Evolutionary conservation across 2,113 vertebrate species (phyloP), one percentile per base, ranked within the genome.

Genomic region (Cariama cristata): DNA sequence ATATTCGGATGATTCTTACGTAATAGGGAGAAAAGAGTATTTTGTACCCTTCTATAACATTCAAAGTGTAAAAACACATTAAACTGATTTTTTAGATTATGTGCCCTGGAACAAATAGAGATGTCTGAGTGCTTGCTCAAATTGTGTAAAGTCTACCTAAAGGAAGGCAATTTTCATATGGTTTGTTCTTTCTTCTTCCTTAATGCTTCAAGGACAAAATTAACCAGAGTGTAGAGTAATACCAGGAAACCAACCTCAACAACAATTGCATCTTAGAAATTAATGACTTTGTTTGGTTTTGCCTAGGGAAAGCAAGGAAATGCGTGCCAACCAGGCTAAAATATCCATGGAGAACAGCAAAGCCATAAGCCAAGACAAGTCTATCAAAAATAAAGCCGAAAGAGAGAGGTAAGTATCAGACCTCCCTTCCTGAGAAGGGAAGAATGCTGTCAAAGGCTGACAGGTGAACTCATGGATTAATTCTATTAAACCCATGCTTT

Each of bases 341-440:
- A 98, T 99, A 89, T 99, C 99, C 69, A 99, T 99, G 99, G 99
- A 99, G 96, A 99, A 99, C 97, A 99, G 99, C 98, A 99, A 99
- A 99, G 99, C 99, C 96, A 99, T 99, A 98, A 99, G 99, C 97
- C 99, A 99, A 96, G 99, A 99, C 97, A 99, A 99, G 97, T 98
- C 98, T 88, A 99, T 99, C 97, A 99, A 99, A 98, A 99, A 99
- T 97, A 99, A 99, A 98, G 99, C 99, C 13, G 99, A 99, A 95
- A 98, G 99, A 86, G 99, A 99, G 97, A 99, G 99, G 99, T 99
- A 97, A 97, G 98, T 92, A 30, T 33, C 63, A 55, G 40, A 14
- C 35, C 4, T 18, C 13, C 35, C 8, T 72, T 63, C 23, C 22
- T 14, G 14, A 69, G 23, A 63, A 24, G n/a, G 33, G 11, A 19